These are phyloP conservation scores for Steatornis caripensis DNA, from an alignment of 2,113 vertebrate species.

Conservation along the genomic window DNA sequence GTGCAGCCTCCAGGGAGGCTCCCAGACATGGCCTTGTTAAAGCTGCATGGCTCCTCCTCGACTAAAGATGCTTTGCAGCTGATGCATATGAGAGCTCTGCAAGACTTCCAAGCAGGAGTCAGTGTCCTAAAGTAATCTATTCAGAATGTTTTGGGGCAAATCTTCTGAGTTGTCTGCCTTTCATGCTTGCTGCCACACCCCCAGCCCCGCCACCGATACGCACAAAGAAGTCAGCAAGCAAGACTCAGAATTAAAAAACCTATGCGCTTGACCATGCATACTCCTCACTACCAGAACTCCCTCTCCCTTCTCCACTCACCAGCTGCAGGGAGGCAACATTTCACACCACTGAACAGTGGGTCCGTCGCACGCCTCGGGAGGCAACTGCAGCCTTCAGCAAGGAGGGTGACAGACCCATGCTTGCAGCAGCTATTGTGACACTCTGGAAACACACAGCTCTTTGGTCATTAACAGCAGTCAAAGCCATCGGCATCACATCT, in stretches of 20 bases:
- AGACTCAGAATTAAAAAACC: background rate
- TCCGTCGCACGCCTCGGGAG: background rate
- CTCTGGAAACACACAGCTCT: slow-evolving; percentile 71
- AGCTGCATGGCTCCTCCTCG: background rate
- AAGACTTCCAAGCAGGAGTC: background rate
- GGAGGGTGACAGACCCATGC: background rate
- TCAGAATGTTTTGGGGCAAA: background rate
- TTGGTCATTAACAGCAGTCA: slow-evolving; percentile 72
- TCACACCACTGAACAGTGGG: background rate
- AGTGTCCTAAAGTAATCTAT: background rate
- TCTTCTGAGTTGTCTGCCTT: background rate
- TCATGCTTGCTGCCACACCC: background rate
- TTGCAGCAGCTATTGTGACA: background rate
- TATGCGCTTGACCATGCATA: background rate
- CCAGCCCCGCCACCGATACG: background rate
- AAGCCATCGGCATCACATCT: background rate
- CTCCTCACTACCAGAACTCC: background rate
- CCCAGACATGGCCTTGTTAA: background rate
- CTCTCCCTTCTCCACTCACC: background rate
- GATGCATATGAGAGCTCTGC: background rate
- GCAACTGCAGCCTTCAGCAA: background rate
- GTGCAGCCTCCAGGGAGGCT: background rate
- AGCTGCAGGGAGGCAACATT: background rate
- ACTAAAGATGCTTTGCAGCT: background rate
- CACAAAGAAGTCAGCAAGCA: slow-evolving; percentile 34